Base-by-base conservation (phyloP, 2,113 vertebrate species). In the Mesitornis unicolor region DNA sequence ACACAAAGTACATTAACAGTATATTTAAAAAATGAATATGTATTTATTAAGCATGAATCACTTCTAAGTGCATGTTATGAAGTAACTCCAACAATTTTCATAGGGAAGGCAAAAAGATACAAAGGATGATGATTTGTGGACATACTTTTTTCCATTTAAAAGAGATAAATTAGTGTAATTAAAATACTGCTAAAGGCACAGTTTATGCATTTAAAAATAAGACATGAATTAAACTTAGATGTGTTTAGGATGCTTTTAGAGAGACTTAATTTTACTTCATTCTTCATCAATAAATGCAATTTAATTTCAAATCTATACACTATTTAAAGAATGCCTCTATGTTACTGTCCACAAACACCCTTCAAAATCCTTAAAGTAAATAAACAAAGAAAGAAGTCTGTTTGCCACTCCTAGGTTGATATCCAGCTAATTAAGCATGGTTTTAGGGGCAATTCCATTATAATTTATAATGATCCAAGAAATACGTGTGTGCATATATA, bases 401-500 rank as follows among this genome's bases (percentile, higher is more conserved):
- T 91, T 87, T 63, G 80, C 61, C 86, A 91, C 94, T 96, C 61
- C 87, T 91, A 87, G 29, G 40, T 31, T 87, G 65, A 77, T 67
- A 88, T 71, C 71, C 91, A 96, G 40, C 60, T 77, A 92, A 65
- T 88, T 77, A 85, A 80, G n/a, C 13, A 13, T 25, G 24, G 22
- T 4, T 42, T 94, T 63, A 76, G 29, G 38, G 43, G 28, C 65
- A 88, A 79, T 79, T 94, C 67, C 65, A 90, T 56, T 88, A 56
- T 59, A 93, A 51, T 74, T 91, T 88, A 71, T 57, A 85, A 38
- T 59, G 36, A 95, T 53, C 36, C 31, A 86, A 83, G 84, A 94
- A 84, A 87, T 85, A 94, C 21, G 77, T 89, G 94, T 97, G 87
- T 96, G 94, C 91, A 95, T 94, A 93, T 94, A 95, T 89, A 96